phyloP scores from a whole-genome alignment of 2,113 vertebrate species.

The Macrotus californicus region DNA sequence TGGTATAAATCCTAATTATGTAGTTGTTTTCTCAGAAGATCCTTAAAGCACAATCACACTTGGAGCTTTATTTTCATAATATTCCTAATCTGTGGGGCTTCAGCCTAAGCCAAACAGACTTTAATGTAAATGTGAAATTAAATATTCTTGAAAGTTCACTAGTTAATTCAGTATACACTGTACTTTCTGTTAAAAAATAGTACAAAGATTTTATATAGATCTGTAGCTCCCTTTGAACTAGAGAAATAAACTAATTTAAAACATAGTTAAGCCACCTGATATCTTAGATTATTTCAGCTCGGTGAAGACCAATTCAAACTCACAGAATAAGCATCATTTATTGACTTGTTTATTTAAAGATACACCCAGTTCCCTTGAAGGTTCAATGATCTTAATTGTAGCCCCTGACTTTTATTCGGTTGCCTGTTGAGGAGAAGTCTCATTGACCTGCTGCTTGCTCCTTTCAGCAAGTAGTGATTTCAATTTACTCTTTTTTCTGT shows the following conservation, averaged over 20 bases:
- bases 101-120: not conserved
- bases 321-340: conserved; percentile 31
- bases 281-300: conserved; percentile 41
- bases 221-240: conserved; percentile 4
- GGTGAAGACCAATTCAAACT: conserved; percentile 36
- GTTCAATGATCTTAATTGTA: conserved; percentile 47
- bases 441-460: conserved; percentile 1
- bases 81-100: not conserved
- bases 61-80: not conserved
- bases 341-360: conserved; percentile 64
- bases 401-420: conserved; percentile 29
- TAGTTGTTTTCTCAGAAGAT: not conserved
- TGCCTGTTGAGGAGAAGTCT: not conserved
- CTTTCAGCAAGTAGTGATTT: conserved; percentile 51
- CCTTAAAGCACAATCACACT: not conserved
- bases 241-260: conserved; percentile 44
- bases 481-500: conserved; percentile 34
- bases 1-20: not conserved
- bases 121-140: not conserved
- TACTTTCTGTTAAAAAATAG: conserved; percentile 9
- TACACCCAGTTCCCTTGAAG: conserved; percentile 25
- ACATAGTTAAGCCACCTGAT: conserved; percentile 5
- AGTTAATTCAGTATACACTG: not conserved
- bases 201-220: not conserved
- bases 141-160: conserved; percentile 13